Base-by-base conservation (phyloP, 2,888 invertebrate species). In the Drosophila nr. fundita region DNA sequence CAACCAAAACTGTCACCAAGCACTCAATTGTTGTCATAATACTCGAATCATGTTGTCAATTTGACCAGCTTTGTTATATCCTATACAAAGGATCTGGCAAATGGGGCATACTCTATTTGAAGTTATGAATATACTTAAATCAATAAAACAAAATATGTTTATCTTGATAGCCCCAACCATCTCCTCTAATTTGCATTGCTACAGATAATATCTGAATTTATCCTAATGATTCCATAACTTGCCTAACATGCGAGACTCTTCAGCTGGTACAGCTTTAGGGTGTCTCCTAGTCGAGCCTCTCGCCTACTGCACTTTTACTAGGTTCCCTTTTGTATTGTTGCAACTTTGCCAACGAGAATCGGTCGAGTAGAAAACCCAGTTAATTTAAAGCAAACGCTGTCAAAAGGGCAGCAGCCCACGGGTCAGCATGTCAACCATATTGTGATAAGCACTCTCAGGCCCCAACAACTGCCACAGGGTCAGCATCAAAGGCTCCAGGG, bases 21-120 rank as follows among this genome's bases (percentile, higher is more conserved):
- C 30, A 73, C 77, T 84, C 80, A 74, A 75, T 84, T 86, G 86
- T 86, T 89, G 86, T 78, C 90, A 80, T 76, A 85, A 73, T 69
- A 64, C 90, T 86, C 60, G 75, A 89, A 78, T 69, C 70, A 73
- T 66, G 78, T 80, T 82, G 88, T 78, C 87, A 72, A 76, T 73
- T 79, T 74, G 60, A 54, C 21, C 29, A 32, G 40, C 49, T 66
- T 69, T 65, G 55, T 52, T 63, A 63, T 77, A 72, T 50, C 34
- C 55, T 55, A 4, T 27, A 32, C 29, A 36, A 6, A 11, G 11
- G 7, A 6, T 7, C 4, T 2, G 0, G 1, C 11, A 8, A 29
- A 24, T 18, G 8, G 32, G 15, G 15, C 24, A 24, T 45, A 45
- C 15, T 45, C 8, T 4, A 45, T 4, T 24, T 15, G 0, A 1